Conservation (phyloP, 2,113 vertebrate genomes). For the Rhinogobius similis region DNA sequence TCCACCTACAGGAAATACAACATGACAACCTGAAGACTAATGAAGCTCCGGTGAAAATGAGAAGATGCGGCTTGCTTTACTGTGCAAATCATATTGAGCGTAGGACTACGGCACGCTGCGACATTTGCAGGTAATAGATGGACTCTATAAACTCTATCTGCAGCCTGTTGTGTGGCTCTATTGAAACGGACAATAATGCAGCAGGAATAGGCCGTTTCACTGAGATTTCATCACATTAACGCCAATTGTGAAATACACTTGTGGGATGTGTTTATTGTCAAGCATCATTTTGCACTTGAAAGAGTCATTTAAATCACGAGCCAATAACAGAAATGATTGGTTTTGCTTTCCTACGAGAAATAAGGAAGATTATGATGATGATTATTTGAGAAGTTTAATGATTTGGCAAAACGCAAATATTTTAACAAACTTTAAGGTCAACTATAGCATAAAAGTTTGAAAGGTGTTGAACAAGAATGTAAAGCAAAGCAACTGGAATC, state of each 20-base stretch:
- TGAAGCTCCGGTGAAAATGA: conserved; percentile 10
- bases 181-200: conserved; percentile 18
- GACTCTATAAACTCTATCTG: conserved; percentile 6
- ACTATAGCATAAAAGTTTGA: conserved; percentile 19
- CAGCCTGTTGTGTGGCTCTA: conserved; percentile 20
- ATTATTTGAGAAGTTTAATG: not conserved
- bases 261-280: not conserved
- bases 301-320: not conserved
- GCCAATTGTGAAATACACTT: not conserved
- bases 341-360: not conserved
- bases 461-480: not conserved
- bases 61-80: conserved; percentile 1
- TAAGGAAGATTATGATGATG: too few species aligned
- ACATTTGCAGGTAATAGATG: conserved; percentile 42
- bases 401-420: not conserved
- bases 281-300: not conserved
- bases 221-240: conserved; percentile 11
- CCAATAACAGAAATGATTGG: not conserved
- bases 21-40: conserved; percentile 9
- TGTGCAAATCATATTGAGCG: conserved; percentile 24
- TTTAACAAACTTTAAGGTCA: too few species aligned
- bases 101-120: conserved; percentile 25
- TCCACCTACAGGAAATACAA: not conserved
- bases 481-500: not conserved
- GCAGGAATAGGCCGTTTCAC: conserved; percentile 23